Evolutionary conservation across 2,888 invertebrate species (phyloP).

Genomic region (Choreutis nemorana): DNA sequence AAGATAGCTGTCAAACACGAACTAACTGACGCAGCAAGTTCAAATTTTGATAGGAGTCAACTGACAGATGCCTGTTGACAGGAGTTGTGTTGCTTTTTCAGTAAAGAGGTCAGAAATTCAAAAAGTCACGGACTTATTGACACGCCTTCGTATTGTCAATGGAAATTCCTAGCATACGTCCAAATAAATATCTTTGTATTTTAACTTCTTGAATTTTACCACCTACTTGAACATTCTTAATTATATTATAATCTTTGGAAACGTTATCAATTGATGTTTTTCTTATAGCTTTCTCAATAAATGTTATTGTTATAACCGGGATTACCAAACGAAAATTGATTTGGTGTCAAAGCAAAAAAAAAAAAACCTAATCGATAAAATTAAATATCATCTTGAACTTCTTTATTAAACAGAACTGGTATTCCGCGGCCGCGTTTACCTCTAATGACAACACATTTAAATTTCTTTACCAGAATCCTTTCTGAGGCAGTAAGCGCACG

Average conservation of each 20-base stretch:
- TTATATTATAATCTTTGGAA: constrained; percentile 3
- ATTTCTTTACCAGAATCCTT: constrained; percentile 15
- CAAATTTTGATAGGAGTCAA: no score
- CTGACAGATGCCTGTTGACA: no score
- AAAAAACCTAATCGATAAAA: constrained; percentile 8
- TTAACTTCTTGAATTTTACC: constrained; percentile 9
- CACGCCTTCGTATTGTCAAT: no score
- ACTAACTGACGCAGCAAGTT: no score
- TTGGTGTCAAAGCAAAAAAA: constrained; percentile 5
- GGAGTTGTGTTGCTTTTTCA: no score
- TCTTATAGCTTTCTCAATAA: constrained; percentile 5
- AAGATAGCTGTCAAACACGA: no score
- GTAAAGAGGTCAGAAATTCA: no score
- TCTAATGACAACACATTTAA: constrained; percentile 18
- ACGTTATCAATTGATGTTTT: constrained; percentile 5
- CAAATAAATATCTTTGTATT: constrained; percentile 11
- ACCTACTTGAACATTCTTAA: constrained; percentile 5
- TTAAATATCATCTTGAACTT: constrained; percentile 13
- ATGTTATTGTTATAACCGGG: constrained; percentile 5
- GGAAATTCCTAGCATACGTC: constrained; percentile 14
- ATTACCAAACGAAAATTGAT: constrained; percentile 9
- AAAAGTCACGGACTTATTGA: no score
- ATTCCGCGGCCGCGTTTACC: constrained; percentile 18
- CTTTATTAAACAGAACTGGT: constrained; percentile 16
- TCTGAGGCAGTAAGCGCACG: constrained; percentile 13